phyloP scores from a whole-genome alignment of 2,888 invertebrate genomes.

The Chrysodeixis includens region DNA sequence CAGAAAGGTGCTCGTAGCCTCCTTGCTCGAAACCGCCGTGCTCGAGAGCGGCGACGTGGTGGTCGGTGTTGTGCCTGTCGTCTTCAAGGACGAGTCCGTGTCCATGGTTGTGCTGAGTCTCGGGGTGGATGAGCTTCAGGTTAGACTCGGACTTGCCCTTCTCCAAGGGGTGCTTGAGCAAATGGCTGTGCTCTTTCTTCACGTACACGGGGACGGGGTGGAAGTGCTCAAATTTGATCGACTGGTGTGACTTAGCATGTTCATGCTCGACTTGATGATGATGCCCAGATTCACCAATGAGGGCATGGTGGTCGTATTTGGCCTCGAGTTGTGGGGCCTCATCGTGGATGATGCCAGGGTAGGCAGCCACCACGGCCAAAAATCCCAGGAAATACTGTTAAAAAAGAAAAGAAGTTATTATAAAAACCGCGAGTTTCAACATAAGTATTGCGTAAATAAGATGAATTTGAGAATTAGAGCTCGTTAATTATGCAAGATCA shows the following conservation, averaged over 20 bases:
- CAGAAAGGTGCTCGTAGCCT: conserved; percentile 50
- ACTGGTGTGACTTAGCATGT: conserved; percentile 92
- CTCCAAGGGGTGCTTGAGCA: conserved; percentile 91
- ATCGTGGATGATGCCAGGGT: conserved; percentile 84
- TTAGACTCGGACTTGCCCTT: conserved; percentile 90
- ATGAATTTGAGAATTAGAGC: conserved; percentile 11
- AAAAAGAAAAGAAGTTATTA: conserved; percentile 28
- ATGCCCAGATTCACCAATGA: conserved; percentile 86
- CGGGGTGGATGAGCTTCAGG: conserved; percentile 90
- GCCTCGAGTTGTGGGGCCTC: conserved; percentile 80
- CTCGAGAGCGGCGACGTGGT: conserved; percentile 70
- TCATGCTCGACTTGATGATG: conserved; percentile 91
- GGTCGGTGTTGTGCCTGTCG: conserved; percentile 84
- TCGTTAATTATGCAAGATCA: conserved; percentile 23
- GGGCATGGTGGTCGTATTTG: conserved; percentile 78
- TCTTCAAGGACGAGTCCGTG: conserved; percentile 90
- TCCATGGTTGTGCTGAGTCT: conserved; percentile 89
- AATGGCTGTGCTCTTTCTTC: conserved; percentile 91
- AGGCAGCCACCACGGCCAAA: conserved; percentile 82
- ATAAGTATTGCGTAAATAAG: conserved; percentile 16
- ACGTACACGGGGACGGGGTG: conserved; percentile 92
- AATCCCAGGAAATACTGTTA: conserved; percentile 86
- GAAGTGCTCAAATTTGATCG: conserved; percentile 92
- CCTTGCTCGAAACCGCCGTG: conserved; percentile 67
- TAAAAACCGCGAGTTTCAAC: not conserved